Evolutionary conservation across 2,888 invertebrate species (phyloP).

Genomic region (Nasonovia ribisnigri): DNA sequence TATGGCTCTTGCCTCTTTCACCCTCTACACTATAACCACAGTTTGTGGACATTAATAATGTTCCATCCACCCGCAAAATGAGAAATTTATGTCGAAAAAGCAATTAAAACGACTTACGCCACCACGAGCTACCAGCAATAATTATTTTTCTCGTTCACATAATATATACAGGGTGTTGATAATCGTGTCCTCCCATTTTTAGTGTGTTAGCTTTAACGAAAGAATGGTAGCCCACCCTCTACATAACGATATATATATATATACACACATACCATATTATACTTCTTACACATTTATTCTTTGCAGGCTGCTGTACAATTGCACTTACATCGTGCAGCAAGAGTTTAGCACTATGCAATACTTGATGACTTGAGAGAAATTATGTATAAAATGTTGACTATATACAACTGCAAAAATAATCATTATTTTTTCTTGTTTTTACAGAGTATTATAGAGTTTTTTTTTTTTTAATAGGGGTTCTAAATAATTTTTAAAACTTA

Average conservation of each 20-base stretch:
- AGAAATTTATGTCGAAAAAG: slow-evolving; percentile 6
- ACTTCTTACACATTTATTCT: not conserved
- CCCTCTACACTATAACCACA: not conserved
- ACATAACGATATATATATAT: not conserved
- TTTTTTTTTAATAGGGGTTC: too few relatives aligned
- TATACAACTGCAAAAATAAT: not conserved
- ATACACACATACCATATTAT: not conserved
- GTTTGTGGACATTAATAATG: not conserved
- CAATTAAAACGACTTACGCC: not conserved
- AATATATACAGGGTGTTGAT: not conserved
- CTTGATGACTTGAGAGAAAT: not conserved
- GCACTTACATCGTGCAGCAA: not conserved
- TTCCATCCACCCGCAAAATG: not conserved
- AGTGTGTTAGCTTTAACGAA: not conserved
- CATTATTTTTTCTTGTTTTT: not conserved
- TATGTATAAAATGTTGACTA: not conserved
- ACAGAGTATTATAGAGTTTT: not conserved
- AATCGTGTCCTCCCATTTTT: not conserved
- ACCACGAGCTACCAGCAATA: not conserved
- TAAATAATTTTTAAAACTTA: not conserved
- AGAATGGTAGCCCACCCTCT: not conserved
- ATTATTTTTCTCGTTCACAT: not conserved
- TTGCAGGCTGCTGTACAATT: not conserved
- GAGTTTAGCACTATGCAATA: not conserved
- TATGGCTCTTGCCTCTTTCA: not conserved